Base-by-base conservation (phyloP, 2,113 vertebrate genomes). In the Rallus limicola region DNA sequence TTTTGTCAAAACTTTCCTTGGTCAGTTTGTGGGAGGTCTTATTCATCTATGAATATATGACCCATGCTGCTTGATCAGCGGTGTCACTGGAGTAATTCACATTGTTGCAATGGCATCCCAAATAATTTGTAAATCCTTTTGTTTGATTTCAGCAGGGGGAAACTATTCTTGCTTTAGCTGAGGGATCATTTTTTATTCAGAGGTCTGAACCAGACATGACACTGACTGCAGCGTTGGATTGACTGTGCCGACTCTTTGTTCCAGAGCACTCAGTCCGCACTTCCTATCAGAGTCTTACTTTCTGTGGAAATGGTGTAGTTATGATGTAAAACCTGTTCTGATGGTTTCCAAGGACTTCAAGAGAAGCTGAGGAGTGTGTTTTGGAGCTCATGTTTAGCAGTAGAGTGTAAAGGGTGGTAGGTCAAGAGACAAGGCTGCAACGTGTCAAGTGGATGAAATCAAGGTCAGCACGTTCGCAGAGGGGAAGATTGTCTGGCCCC, bases 141-240 rank as follows among this genome's bases (percentile, higher is more conserved):
- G 63, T 87, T 94, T 87, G 23, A 79, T 87, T 92, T 86, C 18
- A 2, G 17, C 62, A 48, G 76, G 28, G 48, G 24, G 81, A 74
- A 86, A 28, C 34, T 34, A 16, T 67, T 48, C 69, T 87, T 93
- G 78, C 19, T 92, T 82, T 92, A 91, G 84, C 83, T 82, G 84
- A 95, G 91, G 58, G 28, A 79, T 78, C 42, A 33, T 80, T 86
- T 96, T 94, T 93, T 85, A 82, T 94, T 93, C 70, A 93, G 18
- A 64, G 33, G 26, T 60, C 75, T 87, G 70, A 93, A 87, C 34
- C 46, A 64, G 52, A 67, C 65, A 18, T 16, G 1, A 16, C 53
- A 59, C 21, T 63, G 65, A 52, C 70, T 93, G 58, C 48, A 56
- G 53, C 65, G 24, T 23, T 38, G 56, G 25, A 40, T 21, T 63